Base-by-base conservation (phyloP, 2,888 invertebrate genomes). In the Parascotia fuliginaria region DNA sequence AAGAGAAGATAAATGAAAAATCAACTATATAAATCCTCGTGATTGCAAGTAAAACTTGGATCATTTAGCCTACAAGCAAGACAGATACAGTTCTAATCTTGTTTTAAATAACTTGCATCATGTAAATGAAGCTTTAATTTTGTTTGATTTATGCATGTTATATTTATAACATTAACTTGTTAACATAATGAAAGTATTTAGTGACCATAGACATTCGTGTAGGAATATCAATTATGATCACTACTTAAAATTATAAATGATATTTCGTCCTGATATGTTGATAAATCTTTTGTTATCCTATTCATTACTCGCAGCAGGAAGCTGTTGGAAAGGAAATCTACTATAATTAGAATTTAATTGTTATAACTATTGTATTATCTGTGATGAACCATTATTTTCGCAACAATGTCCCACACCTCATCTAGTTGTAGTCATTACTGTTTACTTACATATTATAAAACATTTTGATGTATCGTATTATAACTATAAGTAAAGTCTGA, bases 401-500 rank as follows among this genome's bases (percentile, higher is more conserved):
- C 56, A 62, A 60, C 56, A 66, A 67, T 66, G 58, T 59, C 64
- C 60, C 59, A 65, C 65, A 69, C 59, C 70, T 70, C 64, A 60
- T 68, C 59, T 73, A 68, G 68, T 51, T 70, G 56, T 75, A 75
- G 65, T 71, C 57, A 66, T 73, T 71, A 71, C 72, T 66, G 54
- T 72, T 74, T 68, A 65, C 65, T 70, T 65, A 68, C 74, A 72
- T 68, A 12, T 16, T 41, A 48, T 29, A 68, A 72, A 77, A 72
- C 56, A 67, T 67, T 69, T 70, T 73, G 65, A 70, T 73, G 67
- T 73, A 68, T 73, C 65, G 62, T 69, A 65, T 62, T 70, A 53
- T 62, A 65, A 61, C 58, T 66, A 15, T 84, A 80, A 79, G 78
- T 65, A 74, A 83, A 83, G 85, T 85, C 83, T 84, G 81, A 84